Base-by-base conservation (phyloP, 2,797 vertebrate genomes). In the Meda fulgida region DNA sequence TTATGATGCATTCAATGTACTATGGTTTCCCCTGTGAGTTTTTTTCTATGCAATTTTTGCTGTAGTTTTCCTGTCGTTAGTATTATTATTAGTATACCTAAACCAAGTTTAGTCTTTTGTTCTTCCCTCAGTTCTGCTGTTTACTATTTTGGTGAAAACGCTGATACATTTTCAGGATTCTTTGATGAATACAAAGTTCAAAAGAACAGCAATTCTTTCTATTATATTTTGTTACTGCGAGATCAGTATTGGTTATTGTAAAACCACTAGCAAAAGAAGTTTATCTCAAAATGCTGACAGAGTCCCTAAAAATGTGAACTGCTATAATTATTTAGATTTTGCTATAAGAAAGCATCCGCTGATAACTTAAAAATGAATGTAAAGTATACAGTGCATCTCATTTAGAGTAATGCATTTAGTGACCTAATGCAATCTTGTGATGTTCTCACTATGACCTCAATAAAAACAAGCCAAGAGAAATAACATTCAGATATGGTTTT, bases 391-490 rank as follows among this genome's bases (percentile, higher is more conserved):
- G 23, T 60, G 23, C 75, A 40, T 26, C 75, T 77, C 19, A 60
- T 60, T 77, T 60, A 60, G 23, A 19, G 53, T 40, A 26, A 60
- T 38, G 48, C 23, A 60, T 78, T 77, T 60, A 78, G 34, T 60
- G 53, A 60, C 34, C 53, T 40, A 60, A 78, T 89, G 48, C 31
- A 55, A 76, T 55, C 31, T 76, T 16, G 90, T 89, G 87, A 90
- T 92, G 87, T 71, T 60, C 53, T 38, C 53, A 60, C 75, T 26
- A 60, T 60, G 36, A 34, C 60, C 72, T 78, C 21, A 78, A 51
- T 53, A 51, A 19, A 63, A 72, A 36, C 38, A 73, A 63, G 40
- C 29, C 13, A 60, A 29, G 53, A 60, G 4, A 78, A 76, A 19
- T n/a, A 21, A 43, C 55, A 78, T 58, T 40, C 18, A 38, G 53